Evolutionary conservation across 2,888 invertebrate genomes (phyloP).

Genomic region (Philopedon plagiatum): DNA sequence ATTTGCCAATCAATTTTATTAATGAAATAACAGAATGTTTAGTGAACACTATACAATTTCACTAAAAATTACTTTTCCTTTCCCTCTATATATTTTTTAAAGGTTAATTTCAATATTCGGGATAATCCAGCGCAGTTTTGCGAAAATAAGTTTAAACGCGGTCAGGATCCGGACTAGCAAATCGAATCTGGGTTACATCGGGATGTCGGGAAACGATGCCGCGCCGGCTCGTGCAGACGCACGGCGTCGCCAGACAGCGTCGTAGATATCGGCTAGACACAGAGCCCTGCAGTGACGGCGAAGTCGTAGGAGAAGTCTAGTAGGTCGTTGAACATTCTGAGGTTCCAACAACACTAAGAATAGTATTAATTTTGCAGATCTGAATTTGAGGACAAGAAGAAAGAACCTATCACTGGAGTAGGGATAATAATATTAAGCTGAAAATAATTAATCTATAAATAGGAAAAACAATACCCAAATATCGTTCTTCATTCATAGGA

Average conservation of each 20-base stretch:
- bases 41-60: too few species aligned
- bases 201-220: background rate
- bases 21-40: too few species aligned
- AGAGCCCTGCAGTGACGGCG: background rate
- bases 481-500: too few species aligned
- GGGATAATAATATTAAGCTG: too few species aligned
- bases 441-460: too few species aligned
- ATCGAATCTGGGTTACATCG: conserved; percentile 28
- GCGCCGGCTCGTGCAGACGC: conserved; percentile 22
- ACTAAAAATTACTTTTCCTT: background rate
- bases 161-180: conserved; percentile 12
- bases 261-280: background rate
- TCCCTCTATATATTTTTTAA: background rate
- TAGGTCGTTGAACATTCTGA: background rate
- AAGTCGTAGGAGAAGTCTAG: background rate
- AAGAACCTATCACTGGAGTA: too few species aligned
- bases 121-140: background rate
- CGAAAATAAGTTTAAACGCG: background rate
- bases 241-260: conserved; percentile 22
- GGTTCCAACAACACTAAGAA: too few species aligned
- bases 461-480: too few species aligned
- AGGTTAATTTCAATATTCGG: background rate
- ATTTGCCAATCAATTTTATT: too few species aligned
- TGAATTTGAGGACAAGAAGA: too few species aligned
- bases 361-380: too few species aligned